A percentile compares a stretch with the other conserved stretches of the same genome.
phyloP scores from a whole-genome alignment of 64 coral and sea anemone genomes.

The Actinia equina region DNA sequence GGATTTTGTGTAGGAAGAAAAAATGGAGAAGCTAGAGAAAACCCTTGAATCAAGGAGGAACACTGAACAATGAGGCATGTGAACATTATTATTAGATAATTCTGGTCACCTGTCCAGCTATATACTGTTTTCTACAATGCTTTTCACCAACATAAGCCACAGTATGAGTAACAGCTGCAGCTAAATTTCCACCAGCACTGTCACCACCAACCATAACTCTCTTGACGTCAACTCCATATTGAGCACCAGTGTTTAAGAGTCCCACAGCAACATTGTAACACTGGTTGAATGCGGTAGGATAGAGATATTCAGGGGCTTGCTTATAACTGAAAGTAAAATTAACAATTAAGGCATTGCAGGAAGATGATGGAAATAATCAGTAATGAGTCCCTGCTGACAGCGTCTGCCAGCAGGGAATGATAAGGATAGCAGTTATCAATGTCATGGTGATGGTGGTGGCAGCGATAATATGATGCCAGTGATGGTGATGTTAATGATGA shows the following conservation, averaged over 20 bases:
- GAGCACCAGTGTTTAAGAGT: constrained; percentile 52
- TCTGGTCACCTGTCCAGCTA: constrained; percentile 61
- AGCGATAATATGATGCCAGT: not conserved
- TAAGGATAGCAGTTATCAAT: not conserved
- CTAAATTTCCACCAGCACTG: constrained; percentile 85
- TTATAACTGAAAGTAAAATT: constrained; percentile 42
- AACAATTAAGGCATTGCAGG: not conserved
- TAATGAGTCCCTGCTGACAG: no score
- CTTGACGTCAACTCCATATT: constrained; percentile 70
- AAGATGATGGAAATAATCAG: no score
- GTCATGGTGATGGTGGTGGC: not conserved
- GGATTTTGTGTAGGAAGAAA: not conserved
- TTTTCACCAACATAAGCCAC: constrained; percentile 63
- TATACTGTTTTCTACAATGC: constrained; percentile 72
- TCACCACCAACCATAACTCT: constrained; percentile 60
- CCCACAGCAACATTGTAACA: constrained; percentile 77
- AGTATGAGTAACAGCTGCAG: constrained; percentile 75
- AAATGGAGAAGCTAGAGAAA: not conserved
- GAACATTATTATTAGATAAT: not conserved
- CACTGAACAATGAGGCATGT: no score
- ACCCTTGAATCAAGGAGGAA: no score
- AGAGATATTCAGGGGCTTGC: constrained; percentile 71
- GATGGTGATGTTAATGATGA: no score
- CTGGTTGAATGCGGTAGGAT: constrained; percentile 65
- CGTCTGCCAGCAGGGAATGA: not conserved